Conservation (phyloP, 1,140 invertebrate genomes). For the Caerostris extrusa region DNA sequence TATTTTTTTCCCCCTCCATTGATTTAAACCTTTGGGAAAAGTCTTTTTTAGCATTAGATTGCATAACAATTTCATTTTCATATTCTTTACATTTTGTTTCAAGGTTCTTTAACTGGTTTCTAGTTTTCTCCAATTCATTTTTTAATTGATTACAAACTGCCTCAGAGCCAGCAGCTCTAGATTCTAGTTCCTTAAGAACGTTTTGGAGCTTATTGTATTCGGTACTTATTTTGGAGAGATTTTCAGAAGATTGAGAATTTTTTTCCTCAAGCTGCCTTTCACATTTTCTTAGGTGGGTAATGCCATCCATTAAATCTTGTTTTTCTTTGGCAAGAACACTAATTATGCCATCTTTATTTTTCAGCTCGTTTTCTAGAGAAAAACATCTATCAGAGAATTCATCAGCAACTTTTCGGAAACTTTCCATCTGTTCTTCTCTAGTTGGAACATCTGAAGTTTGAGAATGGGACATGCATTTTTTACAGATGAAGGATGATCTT, state of each 20-base stretch:
- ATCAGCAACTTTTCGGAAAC: neutral
- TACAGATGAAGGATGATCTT: conserved; percentile 53
- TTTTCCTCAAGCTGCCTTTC: neutral
- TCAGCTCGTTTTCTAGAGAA: neutral
- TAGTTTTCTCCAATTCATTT: neutral
- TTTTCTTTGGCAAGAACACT: conserved; percentile 50
- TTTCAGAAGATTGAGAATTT: neutral
- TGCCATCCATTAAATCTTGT: neutral
- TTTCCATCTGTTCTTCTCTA: neutral
- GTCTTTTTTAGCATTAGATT: conserved; percentile 8
- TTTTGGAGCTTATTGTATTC: neutral
- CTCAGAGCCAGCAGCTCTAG: neutral
- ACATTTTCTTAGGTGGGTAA: neutral
- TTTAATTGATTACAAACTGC: neutral
- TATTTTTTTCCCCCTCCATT: neutral
- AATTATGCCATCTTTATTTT: neutral
- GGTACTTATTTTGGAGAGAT: neutral
- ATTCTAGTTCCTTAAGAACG: neutral
- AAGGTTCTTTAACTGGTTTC: neutral
- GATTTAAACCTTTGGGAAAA: neutral
- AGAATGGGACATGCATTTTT: conserved; percentile 50
- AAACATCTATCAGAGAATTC: conserved; percentile 15
- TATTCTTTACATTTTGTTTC: conserved; percentile 38
- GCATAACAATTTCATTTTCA: neutral
- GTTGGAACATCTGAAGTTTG: neutral